Evolutionary conservation across 2,888 invertebrate genomes (phyloP).

Genomic region (Scaptomyza polygonia): DNA sequence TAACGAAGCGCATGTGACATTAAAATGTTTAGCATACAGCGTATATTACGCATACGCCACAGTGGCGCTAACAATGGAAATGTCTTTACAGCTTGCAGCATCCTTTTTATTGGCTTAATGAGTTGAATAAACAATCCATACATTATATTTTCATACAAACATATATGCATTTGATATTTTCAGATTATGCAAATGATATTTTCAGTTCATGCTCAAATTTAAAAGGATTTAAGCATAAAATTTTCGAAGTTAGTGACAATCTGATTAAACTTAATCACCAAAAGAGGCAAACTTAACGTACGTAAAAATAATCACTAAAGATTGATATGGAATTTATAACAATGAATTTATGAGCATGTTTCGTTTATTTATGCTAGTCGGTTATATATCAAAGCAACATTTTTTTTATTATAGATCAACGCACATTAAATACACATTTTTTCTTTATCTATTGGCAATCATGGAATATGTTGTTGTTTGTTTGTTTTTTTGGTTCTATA

Average conservation of each 20-base stretch:
- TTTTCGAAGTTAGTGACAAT: conserved; percentile 17
- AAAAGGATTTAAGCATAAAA: conserved; percentile 19
- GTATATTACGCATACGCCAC: conserved; percentile 58
- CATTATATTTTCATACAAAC: conserved; percentile 1
- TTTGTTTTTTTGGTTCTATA: conserved; percentile 36
- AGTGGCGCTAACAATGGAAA: conserved; percentile 43
- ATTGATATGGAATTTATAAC: conserved; percentile 22
- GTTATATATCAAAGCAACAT: conserved; percentile 25
- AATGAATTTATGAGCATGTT: background rate
- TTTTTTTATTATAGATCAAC: conserved; percentile 37
- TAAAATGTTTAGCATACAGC: conserved; percentile 56
- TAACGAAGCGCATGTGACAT: conserved; percentile 29
- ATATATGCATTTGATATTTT: background rate
- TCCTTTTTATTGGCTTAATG: conserved; percentile 33
- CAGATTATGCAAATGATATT: conserved; percentile 36
- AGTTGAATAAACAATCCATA: conserved; percentile 2
- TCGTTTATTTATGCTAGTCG: conserved; percentile 10
- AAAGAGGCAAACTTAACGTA: background rate
- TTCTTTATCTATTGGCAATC: conserved; percentile 47
- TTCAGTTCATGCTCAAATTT: conserved; percentile 11
- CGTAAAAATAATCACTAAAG: conserved; percentile 5
- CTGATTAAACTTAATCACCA: background rate
- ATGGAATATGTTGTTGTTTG: conserved; percentile 34
- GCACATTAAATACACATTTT: background rate
- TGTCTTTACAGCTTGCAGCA: conserved; percentile 18